These are phyloP conservation scores for Drosophila paulistorum DNA, from an alignment of 1,140 invertebrate species.

Conservation along the genomic window DNA sequence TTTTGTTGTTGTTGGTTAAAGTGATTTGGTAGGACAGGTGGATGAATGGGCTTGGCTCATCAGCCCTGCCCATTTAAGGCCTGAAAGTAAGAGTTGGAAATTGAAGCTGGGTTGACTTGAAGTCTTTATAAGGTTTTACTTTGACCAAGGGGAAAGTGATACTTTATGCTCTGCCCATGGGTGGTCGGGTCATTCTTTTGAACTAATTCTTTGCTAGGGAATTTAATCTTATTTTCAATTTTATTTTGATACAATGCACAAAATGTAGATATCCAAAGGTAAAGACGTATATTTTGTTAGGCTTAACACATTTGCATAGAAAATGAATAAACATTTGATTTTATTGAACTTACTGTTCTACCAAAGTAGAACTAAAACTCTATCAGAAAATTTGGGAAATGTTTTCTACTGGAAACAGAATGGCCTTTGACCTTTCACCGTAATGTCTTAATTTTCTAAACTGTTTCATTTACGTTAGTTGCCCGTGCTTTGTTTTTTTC, in stretches of 20 bases:
- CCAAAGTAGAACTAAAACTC: too few species aligned
- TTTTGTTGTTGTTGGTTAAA: neutral
- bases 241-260: neutral
- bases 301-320: too few species aligned
- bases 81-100: slow-evolving; percentile 42
- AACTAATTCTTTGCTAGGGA: neutral
- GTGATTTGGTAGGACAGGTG: slow-evolving; percentile 18
- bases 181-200: slow-evolving; percentile 3
- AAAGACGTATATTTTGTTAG: too few species aligned
- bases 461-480: neutral
- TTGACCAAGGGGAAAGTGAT: slow-evolving; percentile 2
- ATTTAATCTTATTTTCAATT: neutral
- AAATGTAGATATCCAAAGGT: neutral
- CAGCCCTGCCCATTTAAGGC: slow-evolving; percentile 27
- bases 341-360: too few species aligned
- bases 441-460: neutral
- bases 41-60: slow-evolving; percentile 23
- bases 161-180: slow-evolving; percentile 1
- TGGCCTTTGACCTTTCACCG: too few species aligned
- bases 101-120: slow-evolving; percentile 19
- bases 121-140: slow-evolving; percentile 19
- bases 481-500: neutral
- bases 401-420: too few species aligned
- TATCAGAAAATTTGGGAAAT: too few species aligned
- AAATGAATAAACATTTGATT: too few species aligned